Evolutionary conservation across 2,113 vertebrate genomes (phyloP), one percentile per base, ranked within the genome.

Genomic region (Pedetes capensis): DNA sequence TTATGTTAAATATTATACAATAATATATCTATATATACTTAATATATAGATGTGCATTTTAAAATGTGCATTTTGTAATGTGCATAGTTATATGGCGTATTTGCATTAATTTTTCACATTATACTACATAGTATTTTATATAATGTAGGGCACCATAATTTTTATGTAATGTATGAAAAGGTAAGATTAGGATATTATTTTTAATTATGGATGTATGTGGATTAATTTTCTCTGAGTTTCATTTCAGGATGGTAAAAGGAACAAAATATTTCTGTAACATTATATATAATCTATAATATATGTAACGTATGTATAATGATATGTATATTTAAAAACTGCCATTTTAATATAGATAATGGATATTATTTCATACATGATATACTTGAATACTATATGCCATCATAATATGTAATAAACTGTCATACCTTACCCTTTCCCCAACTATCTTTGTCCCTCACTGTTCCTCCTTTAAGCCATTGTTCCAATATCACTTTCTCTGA

Each of bases 211-310:
- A 25, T 66, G 14, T 87, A 66, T 94, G 34, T 93, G 8, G 32
- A 57, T 93, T 75, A 72, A 68, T 92, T 87, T 49, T 23, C 49
- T 53, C n/a, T 69, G 78, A 93, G 79, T 87, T 96, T 93, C 42
- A 95, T 88, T 92, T 96, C 32, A 93, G 86, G n/a, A 82, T 88
- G 75, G 87, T 96, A 69, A 92, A 93, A 74, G 74, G 32, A 69
- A 68, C 81, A 53, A 85, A 84, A 47, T 85, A 71, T 80, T 91
- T 90, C 51, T 90, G 18, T 68, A 68, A 22, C 37, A 69, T 44
- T 71, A 37, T 64, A 7, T 39, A 44, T 44, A 51, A 61, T 23
- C 16, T 53, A 51, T 63, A 59, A 42, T 88, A 66, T 57, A 37
- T 74, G 44, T 57, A 51, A 78, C 4, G 3, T 55, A 87, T 80